Evolutionary conservation across 1,140 invertebrate genomes (phyloP).

Genomic region (Trachymyrmex cornetzi): DNA sequence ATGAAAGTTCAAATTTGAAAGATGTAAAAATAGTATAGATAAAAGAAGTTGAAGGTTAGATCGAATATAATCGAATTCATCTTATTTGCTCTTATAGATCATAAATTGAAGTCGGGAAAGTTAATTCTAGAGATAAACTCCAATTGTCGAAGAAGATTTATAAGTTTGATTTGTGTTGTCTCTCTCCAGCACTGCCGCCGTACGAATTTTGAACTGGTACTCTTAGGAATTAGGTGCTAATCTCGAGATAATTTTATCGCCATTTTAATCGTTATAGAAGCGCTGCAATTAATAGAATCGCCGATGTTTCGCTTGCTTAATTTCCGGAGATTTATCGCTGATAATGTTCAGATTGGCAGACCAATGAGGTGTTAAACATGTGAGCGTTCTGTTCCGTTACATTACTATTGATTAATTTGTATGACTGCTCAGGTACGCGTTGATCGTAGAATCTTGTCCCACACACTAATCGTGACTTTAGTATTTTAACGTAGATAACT

Average conservation of each 20-base stretch:
- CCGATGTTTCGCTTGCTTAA: constrained; percentile 21
- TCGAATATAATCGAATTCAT: neutral
- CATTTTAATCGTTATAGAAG: constrained; percentile 36
- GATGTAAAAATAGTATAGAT: neutral
- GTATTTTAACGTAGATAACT: constrained; percentile 41
- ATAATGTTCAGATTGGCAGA: constrained; percentile 50
- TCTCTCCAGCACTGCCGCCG: constrained; percentile 57
- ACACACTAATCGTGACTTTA: constrained; percentile 13
- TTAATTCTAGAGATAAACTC: constrained; percentile 21
- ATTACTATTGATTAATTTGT: constrained; percentile 50
- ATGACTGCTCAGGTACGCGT: constrained; percentile 41
- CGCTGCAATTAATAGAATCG: constrained; percentile 19
- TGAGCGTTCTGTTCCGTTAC: constrained; percentile 40
- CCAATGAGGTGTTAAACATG: constrained; percentile 32
- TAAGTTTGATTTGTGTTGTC: neutral
- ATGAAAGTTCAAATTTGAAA: neutral
- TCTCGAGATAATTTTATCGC: constrained; percentile 19
- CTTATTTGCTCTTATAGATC: neutral
- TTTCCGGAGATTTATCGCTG: constrained; percentile 47
- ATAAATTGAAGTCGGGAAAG: constrained; percentile 1
- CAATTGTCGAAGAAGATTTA: constrained; percentile 31
- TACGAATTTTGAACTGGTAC: constrained; percentile 52
- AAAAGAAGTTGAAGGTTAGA: neutral
- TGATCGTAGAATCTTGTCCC: constrained; percentile 22
- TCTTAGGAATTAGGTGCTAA: constrained; percentile 47